Evolutionary conservation across 2,888 invertebrate species (phyloP).

Genomic region (Plebejus anna): DNA sequence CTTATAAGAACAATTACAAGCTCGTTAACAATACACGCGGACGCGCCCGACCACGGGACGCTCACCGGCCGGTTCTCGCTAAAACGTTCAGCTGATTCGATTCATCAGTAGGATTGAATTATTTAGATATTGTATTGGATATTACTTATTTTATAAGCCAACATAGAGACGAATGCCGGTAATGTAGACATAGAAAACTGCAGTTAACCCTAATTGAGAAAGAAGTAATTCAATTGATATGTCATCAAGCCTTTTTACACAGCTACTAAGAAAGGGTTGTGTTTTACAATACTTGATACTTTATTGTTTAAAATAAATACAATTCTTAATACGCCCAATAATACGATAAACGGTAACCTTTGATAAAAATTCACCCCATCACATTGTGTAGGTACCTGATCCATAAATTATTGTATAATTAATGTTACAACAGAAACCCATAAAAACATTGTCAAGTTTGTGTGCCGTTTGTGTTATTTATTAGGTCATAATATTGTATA

Average conservation of each 20-base stretch:
- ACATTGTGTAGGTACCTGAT: neutral
- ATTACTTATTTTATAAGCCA: neutral
- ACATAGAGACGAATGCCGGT: neutral
- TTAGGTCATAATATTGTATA: conserved; percentile 22
- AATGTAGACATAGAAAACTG: neutral
- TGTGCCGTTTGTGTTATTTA: conserved; percentile 19
- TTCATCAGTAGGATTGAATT: neutral
- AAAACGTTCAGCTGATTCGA: neutral
- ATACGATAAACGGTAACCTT: neutral
- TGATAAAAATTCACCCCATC: conserved; percentile 9
- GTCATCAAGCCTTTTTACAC: neutral
- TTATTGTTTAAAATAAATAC: neutral
- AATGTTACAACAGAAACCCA: conserved; percentile 16
- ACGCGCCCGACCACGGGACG: neutral
- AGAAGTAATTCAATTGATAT: neutral
- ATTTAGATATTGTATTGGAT: neutral
- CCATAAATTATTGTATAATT: conserved; percentile 11
- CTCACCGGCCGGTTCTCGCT: neutral
- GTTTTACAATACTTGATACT: neutral
- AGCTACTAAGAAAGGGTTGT: neutral
- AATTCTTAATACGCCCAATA: neutral
- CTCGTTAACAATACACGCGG: conserved; percentile 23
- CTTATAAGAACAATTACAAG: conserved; percentile 65
- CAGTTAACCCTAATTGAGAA: neutral
- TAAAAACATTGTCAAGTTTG: conserved; percentile 20